Evolutionary conservation across 2,888 invertebrate species (phyloP).

Genomic region (Chymomyza fuscimana): DNA sequence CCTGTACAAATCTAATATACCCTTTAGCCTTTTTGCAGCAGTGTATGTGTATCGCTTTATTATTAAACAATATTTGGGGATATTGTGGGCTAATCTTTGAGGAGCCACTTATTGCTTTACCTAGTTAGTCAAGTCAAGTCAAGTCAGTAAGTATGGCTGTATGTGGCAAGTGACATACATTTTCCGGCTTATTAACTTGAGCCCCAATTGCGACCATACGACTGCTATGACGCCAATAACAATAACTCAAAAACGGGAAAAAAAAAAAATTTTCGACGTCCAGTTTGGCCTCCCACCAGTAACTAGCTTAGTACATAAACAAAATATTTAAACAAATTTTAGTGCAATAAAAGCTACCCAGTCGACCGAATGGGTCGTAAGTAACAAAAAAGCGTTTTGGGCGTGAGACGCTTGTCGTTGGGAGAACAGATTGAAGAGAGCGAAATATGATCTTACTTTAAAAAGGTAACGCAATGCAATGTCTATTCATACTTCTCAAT

Average conservation of each 20-base stretch:
- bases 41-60: not conserved
- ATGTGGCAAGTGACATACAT: constrained; percentile 69
- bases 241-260: constrained; percentile 29
- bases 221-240: constrained; percentile 26
- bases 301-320: not conserved
- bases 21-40: not conserved
- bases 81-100: not conserved
- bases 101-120: not conserved
- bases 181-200: constrained; percentile 74
- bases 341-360: not conserved
- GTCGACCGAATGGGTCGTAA: too few species aligned
- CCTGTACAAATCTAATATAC: too few species aligned
- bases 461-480: too few species aligned
- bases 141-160: constrained; percentile 18
- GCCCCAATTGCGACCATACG: constrained; percentile 51
- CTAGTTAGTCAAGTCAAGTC: constrained; percentile 35
- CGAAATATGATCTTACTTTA: too few species aligned
- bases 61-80: not conserved
- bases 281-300: constrained; percentile 8
- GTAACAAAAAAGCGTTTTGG: too few species aligned
- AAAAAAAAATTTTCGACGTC: constrained; percentile 35
- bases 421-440: too few species aligned
- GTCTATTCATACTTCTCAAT: too few species aligned
- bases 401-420: too few species aligned
- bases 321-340: not conserved